Conservation (phyloP, 2,797 vertebrate species). For the Gobionotothen gibberifrons region DNA sequence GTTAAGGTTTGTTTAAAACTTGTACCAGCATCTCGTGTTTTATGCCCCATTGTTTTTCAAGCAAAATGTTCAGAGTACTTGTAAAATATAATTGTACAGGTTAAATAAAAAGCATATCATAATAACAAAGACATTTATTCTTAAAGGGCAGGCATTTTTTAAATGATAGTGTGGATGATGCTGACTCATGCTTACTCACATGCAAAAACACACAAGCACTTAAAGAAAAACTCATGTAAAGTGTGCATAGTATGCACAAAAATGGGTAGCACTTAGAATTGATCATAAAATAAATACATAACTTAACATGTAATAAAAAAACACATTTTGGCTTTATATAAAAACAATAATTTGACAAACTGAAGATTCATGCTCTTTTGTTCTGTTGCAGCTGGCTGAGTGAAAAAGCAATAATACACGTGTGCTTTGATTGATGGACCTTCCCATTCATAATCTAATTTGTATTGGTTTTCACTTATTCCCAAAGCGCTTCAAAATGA, state of each 20-base stretch:
- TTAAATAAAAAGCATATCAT: neutral
- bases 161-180: slow-evolving; percentile 44
- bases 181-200: slow-evolving; percentile 43
- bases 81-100: neutral
- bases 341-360: slow-evolving; percentile 42
- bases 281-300: slow-evolving; percentile 27
- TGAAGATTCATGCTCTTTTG: slow-evolving; percentile 61
- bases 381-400: slow-evolving; percentile 49
- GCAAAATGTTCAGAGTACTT: neutral
- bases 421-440: slow-evolving; percentile 81
- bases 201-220: neutral
- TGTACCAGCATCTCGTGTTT: neutral
- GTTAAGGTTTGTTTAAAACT: neutral
- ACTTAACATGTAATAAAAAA: slow-evolving; percentile 18
- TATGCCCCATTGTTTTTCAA: neutral
- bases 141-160: slow-evolving; percentile 27
- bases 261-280: neutral
- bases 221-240: neutral
- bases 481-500: slow-evolving; percentile 51
- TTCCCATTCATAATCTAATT: slow-evolving; percentile 84
- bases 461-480: slow-evolving; percentile 67
- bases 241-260: slow-evolving; percentile 3
- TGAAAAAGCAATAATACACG: slow-evolving; percentile 77
- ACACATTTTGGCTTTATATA: slow-evolving; percentile 14
- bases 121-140: neutral